phyloP scores from a whole-genome alignment of 2,113 vertebrate species.

The Thomomys bottae region DNA sequence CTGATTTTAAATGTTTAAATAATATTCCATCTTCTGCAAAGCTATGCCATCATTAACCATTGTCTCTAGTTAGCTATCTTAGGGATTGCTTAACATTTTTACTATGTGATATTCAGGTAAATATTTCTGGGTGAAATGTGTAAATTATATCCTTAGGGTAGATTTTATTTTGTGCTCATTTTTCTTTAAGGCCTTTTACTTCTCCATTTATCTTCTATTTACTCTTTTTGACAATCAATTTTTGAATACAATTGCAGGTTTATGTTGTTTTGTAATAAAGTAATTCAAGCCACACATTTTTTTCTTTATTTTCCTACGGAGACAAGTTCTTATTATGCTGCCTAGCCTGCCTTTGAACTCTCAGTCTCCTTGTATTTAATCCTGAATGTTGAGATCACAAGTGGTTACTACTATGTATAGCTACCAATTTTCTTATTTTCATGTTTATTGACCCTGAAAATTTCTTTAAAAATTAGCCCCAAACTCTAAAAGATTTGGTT shows the following conservation, averaged over 20 bases:
- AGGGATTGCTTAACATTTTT: constrained; percentile 11
- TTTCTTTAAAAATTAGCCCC: constrained; percentile 33
- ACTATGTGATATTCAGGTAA: constrained; percentile 1
- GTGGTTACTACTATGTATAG: too few relatives aligned
- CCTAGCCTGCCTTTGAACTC: too few relatives aligned
- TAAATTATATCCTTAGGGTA: constrained; percentile 21
- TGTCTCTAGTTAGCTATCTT: not conserved
- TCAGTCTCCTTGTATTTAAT: too few relatives aligned
- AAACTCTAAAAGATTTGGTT: not conserved
- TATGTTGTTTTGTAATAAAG: constrained; percentile 19
- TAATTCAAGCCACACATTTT: not conserved
- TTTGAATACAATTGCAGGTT: constrained; percentile 12
- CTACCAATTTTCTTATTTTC: not conserved
- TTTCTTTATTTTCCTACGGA: not conserved
- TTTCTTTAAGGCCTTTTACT: not conserved
- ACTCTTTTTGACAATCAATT: not conserved
- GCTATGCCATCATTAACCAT: not conserved
- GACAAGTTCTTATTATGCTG: too few relatives aligned
- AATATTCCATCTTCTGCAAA: too few relatives aligned
- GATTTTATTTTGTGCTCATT: constrained; percentile 26
- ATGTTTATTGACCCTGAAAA: constrained; percentile 3
- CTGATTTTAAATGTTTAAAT: too few relatives aligned
- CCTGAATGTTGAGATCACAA: too few relatives aligned
- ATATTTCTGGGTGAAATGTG: not conserved
- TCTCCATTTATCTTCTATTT: constrained; percentile 34